These are phyloP conservation scores for Furcula furcula DNA, from an alignment of 2,888 invertebrate species.

Conservation along the genomic window DNA sequence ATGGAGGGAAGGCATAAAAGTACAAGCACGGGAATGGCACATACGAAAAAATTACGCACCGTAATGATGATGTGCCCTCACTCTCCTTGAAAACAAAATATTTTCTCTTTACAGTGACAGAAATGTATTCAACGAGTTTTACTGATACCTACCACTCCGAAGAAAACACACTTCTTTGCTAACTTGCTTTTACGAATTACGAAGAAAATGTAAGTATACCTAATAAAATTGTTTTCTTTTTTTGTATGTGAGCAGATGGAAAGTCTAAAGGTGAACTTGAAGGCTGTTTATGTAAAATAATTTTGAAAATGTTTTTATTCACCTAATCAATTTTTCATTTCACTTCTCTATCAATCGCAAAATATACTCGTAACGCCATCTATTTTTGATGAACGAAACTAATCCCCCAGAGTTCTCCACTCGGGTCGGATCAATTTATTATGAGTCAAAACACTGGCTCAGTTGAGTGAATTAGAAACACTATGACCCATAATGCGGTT, in stretches of 20 bases:
- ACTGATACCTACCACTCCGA: conserved; percentile 38
- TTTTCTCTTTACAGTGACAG: conserved; percentile 73
- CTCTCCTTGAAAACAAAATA: conserved; percentile 75
- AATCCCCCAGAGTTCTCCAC: conserved; percentile 12
- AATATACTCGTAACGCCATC: conserved; percentile 31
- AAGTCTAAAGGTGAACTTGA: too few species aligned
- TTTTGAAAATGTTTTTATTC: too few species aligned
- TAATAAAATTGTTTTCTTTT: too few species aligned
- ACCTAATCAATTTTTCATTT: too few species aligned
- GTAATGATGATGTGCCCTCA: conserved; percentile 80
- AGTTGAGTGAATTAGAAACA: conserved; percentile 37
- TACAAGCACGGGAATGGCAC: conserved; percentile 77
- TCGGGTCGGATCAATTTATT: conserved; percentile 31
- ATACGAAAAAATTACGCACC: conserved; percentile 79
- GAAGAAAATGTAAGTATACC: conserved; percentile 9
- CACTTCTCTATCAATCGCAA: too few species aligned
- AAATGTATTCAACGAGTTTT: conserved; percentile 69
- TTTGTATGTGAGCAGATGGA: too few species aligned
- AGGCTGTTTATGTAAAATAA: too few species aligned
- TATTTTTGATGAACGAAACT: conserved; percentile 15
- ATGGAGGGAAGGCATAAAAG: conserved; percentile 79
- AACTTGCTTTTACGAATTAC: conserved; percentile 40
- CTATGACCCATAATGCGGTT: conserved; percentile 29
- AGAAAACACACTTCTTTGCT: conserved; percentile 23
- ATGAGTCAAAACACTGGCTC: conserved; percentile 30